These are phyloP conservation scores for Prostheceraeus crozeri DNA, from an alignment of 2,888 invertebrate species.

Conservation along the genomic window DNA sequence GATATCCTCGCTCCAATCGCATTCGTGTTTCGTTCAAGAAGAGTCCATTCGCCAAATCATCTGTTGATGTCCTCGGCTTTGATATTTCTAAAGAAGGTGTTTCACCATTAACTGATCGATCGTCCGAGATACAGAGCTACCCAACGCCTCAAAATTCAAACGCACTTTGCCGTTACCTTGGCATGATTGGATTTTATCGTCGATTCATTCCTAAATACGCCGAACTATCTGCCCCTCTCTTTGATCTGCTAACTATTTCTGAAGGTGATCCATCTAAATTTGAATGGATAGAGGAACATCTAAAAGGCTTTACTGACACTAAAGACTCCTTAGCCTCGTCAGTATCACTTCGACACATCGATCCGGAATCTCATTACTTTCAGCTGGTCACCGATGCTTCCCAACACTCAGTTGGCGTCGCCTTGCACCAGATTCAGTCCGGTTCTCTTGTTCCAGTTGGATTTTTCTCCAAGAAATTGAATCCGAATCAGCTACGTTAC, in stretches of 20 bases:
- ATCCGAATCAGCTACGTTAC: not conserved
- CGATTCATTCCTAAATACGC: constrained; percentile 39
- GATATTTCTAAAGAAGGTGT: too few species aligned
- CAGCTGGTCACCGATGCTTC: constrained; percentile 16
- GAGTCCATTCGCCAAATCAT: too few species aligned
- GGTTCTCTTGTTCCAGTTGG: constrained; percentile 37
- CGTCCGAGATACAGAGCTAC: too few species aligned
- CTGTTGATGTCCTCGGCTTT: too few species aligned
- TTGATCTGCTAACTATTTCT: not conserved
- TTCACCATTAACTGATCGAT: too few species aligned
- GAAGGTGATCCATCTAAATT: not conserved
- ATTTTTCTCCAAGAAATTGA: constrained; percentile 36
- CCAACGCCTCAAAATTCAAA: too few species aligned
- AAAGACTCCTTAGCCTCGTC: not conserved
- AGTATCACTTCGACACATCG: not conserved
- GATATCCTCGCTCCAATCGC: too few species aligned
- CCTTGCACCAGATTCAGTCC: constrained; percentile 17
- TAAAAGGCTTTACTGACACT: constrained; percentile 4
- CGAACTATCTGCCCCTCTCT: constrained; percentile 11
- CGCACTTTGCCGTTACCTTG: too few species aligned
- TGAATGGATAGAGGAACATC: constrained; percentile 11
- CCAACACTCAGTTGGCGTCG: constrained; percentile 5
- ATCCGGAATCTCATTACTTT: not conserved
- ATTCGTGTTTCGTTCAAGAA: too few species aligned
- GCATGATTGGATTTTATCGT: constrained; percentile 42